Evolutionary conservation across 2,888 invertebrate genomes (phyloP).

Genomic region (Dryococelus australis): DNA sequence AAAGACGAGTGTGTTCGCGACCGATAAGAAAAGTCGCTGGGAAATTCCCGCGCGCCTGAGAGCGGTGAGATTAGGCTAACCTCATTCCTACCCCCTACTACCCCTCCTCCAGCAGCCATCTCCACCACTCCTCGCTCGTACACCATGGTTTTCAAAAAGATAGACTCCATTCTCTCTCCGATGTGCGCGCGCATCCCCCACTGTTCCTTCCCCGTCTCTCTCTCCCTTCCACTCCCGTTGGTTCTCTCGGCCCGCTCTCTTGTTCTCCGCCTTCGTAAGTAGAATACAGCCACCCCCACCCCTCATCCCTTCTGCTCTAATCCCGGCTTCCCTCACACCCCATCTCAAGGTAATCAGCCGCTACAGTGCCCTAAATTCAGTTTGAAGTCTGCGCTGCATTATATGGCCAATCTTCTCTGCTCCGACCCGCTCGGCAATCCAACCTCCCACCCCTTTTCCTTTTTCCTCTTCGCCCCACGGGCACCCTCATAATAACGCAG

Average conservation of each 20-base stretch:
- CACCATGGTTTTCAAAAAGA: not conserved
- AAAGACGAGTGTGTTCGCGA: not conserved
- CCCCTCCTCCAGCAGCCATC: conserved; percentile 46
- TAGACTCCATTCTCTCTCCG: not conserved
- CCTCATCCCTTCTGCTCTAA: conserved; percentile 32
- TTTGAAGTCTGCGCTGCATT: conserved; percentile 24
- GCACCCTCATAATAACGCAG: conserved; percentile 1
- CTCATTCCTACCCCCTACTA: conserved; percentile 55
- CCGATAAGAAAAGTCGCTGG: conserved; percentile 2
- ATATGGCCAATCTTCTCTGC: conserved; percentile 27
- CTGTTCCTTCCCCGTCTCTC: not conserved
- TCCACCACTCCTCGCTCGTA: conserved; percentile 36
- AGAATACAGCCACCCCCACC: conserved; percentile 23
- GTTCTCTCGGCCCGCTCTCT: conserved; percentile 13
- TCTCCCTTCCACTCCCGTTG: not conserved
- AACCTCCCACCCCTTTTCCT: not conserved
- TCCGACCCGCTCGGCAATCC: not conserved
- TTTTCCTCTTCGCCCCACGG: conserved; percentile 20
- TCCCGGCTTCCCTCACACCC: conserved; percentile 12
- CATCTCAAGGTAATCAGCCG: conserved; percentile 23
- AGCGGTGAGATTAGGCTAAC: conserved; percentile 43
- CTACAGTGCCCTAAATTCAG: conserved; percentile 30
- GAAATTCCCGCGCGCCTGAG: conserved; percentile 22
- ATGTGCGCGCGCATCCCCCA: not conserved
- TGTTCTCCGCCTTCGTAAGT: conserved; percentile 11